Evolutionary conservation across 2,888 invertebrate species (phyloP), one percentile per base, ranked within the genome.

Genomic region (Stenoptilia bipunctidactyla): DNA sequence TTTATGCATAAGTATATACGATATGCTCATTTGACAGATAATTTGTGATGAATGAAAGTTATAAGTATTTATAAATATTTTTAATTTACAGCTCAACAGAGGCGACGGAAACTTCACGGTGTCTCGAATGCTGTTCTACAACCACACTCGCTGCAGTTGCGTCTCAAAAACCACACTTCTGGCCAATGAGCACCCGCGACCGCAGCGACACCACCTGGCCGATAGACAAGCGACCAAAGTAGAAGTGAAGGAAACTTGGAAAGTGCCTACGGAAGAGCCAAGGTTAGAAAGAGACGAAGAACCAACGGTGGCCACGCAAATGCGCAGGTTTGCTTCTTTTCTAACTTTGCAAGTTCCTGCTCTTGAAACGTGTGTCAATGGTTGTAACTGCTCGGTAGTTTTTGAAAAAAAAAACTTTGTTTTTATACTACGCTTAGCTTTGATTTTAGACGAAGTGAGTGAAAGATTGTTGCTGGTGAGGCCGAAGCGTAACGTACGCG

Each of bases 121-220:
- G 0, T 69, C 73, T 0, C 61, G 67, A 1, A 72, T 83, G 62
- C 49, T 65, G 43, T 82, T 83, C 56, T 80, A 61, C 58, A 82
- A 82, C 51, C 83, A 83, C 55, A 82, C 83, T 1, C 50, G 59
- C 2, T 83, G 83, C 54, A 72, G 62, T 1, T 83, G 83, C 54
- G 68, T 82, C 5, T 60, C 71, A 1, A 61, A 68, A 0, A 68
- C 63, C 2, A 65, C 68, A 0, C 48, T 72, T 2, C 66, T 68
- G 40, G 63, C 53, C 8, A 5, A 20, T 20, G 20, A 20, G 20
- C 4, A 20, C 20, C 39, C 6, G 36, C 42, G 8, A 42, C 38
- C 13, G 38, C 48, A 15, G 39, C 47, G 1, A 55, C 56, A 4
- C 48, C 56, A 5, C 48, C 30, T 30, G 49, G 35, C 49, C 43